Conservation (phyloP, 2,888 invertebrate species). For the Drosophila prostipennis region DNA sequence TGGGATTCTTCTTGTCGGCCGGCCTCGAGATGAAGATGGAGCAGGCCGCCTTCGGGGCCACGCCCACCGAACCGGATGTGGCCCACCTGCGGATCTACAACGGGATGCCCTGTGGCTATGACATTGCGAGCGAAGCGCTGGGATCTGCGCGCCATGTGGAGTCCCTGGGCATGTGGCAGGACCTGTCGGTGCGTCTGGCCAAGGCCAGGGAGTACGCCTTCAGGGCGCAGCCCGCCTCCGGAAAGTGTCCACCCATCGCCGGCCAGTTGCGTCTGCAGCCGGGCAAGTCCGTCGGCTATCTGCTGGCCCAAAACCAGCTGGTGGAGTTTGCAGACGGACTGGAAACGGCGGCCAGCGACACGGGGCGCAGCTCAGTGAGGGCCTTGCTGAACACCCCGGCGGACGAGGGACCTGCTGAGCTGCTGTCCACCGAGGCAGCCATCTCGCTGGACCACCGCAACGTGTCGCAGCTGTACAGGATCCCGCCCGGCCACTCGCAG, state of each 20-base stretch:
- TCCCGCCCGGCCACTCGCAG: constrained; percentile 59
- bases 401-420: constrained; percentile 57
- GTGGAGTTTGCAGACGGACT: constrained; percentile 77
- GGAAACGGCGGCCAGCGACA: constrained; percentile 67
- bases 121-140: constrained; percentile 73
- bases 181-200: constrained; percentile 84
- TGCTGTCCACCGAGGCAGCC: constrained; percentile 30
- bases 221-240: constrained; percentile 70
- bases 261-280: constrained; percentile 68
- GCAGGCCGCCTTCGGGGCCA: constrained; percentile 86
- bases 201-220: constrained; percentile 81
- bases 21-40: constrained; percentile 91
- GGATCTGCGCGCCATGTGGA: constrained; percentile 35
- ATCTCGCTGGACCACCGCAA: constrained; percentile 49
- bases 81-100: constrained; percentile 90
- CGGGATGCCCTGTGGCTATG: constrained; percentile 86
- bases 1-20: constrained; percentile 93
- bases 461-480: constrained; percentile 60
- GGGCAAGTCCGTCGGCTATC: constrained; percentile 79
- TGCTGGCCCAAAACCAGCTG: constrained; percentile 62
- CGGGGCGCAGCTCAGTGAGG: constrained; percentile 82
- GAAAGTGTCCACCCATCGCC: constrained; percentile 58
- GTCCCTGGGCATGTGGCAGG: constrained; percentile 83
- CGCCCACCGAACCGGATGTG: constrained; percentile 85
- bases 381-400: constrained; percentile 75